These are phyloP conservation scores for Metaphire vulgaris DNA, from an alignment of 1,140 invertebrate genomes.

Conservation along the genomic window DNA sequence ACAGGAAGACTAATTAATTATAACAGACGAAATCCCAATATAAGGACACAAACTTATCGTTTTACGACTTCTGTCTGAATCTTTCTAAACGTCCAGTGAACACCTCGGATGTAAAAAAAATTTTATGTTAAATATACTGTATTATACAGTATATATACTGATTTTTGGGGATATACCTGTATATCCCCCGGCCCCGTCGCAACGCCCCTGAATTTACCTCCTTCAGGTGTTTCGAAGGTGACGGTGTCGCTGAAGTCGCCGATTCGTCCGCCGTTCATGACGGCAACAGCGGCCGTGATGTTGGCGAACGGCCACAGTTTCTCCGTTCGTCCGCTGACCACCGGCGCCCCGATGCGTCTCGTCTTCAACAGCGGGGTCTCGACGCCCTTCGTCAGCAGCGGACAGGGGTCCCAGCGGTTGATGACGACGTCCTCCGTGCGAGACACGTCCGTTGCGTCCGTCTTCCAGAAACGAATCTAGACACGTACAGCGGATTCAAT, in stretches of 20 bases:
- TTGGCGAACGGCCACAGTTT: slow-evolving; percentile 25
- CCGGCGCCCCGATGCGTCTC: neutral
- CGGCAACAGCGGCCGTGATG: slow-evolving; percentile 22
- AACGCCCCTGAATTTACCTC: too few relatives aligned
- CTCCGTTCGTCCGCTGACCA: slow-evolving; percentile 5
- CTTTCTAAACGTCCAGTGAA: too few relatives aligned
- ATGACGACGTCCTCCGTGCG: slow-evolving; percentile 17
- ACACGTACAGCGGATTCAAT: too few relatives aligned
- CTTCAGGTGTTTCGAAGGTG: slow-evolving; percentile 28
- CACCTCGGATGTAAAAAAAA: too few relatives aligned
- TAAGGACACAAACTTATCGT: too few relatives aligned
- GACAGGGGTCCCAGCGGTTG: slow-evolving; percentile 16
- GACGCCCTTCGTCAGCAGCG: neutral
- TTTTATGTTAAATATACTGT: too few relatives aligned
- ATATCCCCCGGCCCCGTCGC: too few relatives aligned
- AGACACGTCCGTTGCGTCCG: slow-evolving; percentile 14
- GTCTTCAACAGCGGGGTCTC: neutral
- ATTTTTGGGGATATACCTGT: too few relatives aligned
- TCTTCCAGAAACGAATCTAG: slow-evolving; percentile 27
- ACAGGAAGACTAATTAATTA: too few relatives aligned
- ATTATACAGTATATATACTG: too few relatives aligned
- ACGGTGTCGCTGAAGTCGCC: slow-evolving; percentile 22
- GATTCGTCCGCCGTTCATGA: slow-evolving; percentile 25
- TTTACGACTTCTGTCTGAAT: too few relatives aligned
- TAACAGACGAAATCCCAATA: too few relatives aligned